These are phyloP conservation scores for Rhombomys opimus DNA, from an alignment of 2,113 vertebrate species.

Conservation along the genomic window DNA sequence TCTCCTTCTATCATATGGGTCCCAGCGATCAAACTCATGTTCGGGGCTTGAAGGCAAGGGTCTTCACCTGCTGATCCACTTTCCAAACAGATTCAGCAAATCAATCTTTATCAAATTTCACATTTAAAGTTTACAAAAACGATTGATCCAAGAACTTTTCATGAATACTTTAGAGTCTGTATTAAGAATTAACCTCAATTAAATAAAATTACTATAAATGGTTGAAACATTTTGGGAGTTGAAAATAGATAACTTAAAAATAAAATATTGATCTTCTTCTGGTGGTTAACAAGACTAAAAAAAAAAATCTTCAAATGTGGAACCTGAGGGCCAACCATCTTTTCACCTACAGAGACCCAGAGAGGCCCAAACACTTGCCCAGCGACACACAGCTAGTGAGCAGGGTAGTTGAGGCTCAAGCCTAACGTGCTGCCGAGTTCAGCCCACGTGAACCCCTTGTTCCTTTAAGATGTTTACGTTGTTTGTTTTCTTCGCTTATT, in stretches of 20 bases:
- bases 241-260: constrained; percentile 50
- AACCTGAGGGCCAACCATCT: not conserved
- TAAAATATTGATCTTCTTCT: constrained; percentile 37
- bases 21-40: not conserved
- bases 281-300: constrained; percentile 23
- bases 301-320: not conserved
- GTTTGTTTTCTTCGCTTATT: not conserved
- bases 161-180: not conserved
- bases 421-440: not conserved
- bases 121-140: constrained; percentile 46
- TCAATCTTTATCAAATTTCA: constrained; percentile 38
- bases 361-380: not conserved
- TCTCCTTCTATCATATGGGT: not conserved
- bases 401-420: not conserved
- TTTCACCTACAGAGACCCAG: not conserved
- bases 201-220: constrained; percentile 50
- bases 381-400: not conserved
- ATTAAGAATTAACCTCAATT: constrained; percentile 59
- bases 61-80: too few species aligned
- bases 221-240: constrained; percentile 1
- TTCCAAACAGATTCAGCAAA: not conserved
- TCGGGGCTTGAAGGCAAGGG: not conserved
- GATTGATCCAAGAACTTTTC: constrained; percentile 15
- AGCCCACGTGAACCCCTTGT: not conserved
- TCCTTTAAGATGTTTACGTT: not conserved